phyloP scores from a whole-genome alignment of 2,888 invertebrate genomes.

The Charanyca ferruginea region DNA sequence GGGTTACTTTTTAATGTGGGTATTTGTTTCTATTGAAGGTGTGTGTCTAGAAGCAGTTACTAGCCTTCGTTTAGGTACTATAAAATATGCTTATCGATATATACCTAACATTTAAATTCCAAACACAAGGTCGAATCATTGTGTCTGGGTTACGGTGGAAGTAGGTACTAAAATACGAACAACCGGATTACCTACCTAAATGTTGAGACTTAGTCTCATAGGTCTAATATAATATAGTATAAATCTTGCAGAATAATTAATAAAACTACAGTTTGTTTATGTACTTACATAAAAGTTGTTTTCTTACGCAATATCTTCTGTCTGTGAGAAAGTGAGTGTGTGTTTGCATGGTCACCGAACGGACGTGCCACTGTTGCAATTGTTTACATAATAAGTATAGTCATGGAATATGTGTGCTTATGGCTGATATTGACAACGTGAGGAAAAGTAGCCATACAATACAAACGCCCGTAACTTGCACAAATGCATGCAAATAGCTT shows the following conservation, averaged over 20 bases:
- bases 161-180: neutral
- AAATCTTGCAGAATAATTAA: conserved; percentile 1
- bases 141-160: conserved; percentile 13
- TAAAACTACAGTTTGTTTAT: conserved; percentile 7
- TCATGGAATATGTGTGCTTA: conserved; percentile 4
- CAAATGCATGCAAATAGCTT: neutral
- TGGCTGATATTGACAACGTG: neutral
- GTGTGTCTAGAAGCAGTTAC: neutral
- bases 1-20: conserved; percentile 15
- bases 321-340: neutral
- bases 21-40: conserved; percentile 14
- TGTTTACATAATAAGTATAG: conserved; percentile 38
- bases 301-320: conserved; percentile 12
- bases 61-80: conserved; percentile 24
- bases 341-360: conserved; percentile 11
- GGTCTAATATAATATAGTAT: neutral
- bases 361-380: conserved; percentile 15
- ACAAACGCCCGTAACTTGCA: neutral
- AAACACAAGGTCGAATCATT: conserved; percentile 37
- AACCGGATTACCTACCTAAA: neutral
- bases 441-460: neutral
- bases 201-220: neutral
- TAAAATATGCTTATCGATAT: conserved; percentile 21
- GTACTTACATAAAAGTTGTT: conserved; percentile 10
- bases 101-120: conserved; percentile 27